Conservation (phyloP, 2,888 invertebrate species). For the Platycnemis pennipes region DNA sequence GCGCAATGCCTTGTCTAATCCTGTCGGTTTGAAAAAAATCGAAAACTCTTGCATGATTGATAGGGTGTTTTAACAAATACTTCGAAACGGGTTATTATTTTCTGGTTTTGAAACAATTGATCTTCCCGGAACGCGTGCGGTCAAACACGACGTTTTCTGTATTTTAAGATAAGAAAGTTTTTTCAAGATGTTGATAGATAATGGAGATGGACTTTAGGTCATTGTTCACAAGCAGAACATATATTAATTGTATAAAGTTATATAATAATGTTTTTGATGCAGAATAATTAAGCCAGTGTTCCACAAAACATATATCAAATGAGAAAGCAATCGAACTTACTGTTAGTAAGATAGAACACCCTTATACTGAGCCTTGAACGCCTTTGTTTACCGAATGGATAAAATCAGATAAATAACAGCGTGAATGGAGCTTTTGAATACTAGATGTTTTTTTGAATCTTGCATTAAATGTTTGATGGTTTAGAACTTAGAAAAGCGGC, state of each 20-base stretch:
- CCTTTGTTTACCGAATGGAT: neutral
- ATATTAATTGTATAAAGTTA: neutral
- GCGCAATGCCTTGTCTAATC: neutral
- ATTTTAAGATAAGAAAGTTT: conserved; percentile 22
- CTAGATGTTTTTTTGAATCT: conserved; percentile 15
- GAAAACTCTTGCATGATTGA: conserved; percentile 10
- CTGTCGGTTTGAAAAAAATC: neutral
- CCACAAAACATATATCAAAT: neutral
- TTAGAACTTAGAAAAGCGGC: neutral
- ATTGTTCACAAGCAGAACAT: neutral
- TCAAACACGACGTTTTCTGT: conserved; percentile 32
- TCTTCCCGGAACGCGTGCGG: conserved; percentile 35
- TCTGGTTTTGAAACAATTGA: conserved; percentile 35
- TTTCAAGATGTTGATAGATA: neutral
- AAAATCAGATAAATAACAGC: neutral
- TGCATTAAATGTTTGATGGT: neutral
- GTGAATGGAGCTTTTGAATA: neutral
- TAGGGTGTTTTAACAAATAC: conserved; percentile 13
- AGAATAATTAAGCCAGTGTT: neutral
- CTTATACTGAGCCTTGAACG: neutral
- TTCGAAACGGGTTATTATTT: conserved; percentile 36
- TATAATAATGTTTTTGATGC: neutral
- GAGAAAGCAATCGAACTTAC: neutral
- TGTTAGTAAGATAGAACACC: neutral
- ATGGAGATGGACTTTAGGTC: neutral